A percentile compares a stretch with the other conserved stretches of the same genome.
Conservation (phyloP, 1,140 invertebrate genomes). For the Drosophila nigrodunni region DNA sequence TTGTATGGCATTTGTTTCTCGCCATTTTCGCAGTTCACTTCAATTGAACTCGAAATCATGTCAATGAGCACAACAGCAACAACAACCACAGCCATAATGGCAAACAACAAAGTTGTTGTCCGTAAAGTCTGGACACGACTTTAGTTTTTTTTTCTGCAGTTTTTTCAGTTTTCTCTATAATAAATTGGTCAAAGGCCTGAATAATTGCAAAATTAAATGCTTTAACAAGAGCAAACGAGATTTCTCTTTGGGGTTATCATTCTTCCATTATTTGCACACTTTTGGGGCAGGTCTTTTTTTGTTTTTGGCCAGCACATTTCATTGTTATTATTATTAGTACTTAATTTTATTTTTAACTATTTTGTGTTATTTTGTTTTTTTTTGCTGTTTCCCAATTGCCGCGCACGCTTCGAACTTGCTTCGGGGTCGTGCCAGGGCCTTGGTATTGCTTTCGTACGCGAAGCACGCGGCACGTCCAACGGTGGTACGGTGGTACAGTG, state of each 20-base stretch:
- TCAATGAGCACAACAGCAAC: conserved; percentile 44
- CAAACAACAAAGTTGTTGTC: conserved; percentile 44
- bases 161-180: conserved; percentile 49
- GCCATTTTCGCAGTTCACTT: conserved; percentile 56
- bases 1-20: conserved; percentile 43
- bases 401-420: conserved; percentile 46
- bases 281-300: conserved; percentile 42
- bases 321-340: conserved; percentile 29
- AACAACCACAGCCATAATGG: conserved; percentile 24
- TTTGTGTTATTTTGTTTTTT: neutral
- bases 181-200: conserved; percentile 75
- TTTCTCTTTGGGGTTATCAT: conserved; percentile 29
- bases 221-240: conserved; percentile 31
- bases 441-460: conserved; percentile 37
- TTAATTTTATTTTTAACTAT: conserved; percentile 1
- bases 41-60: conserved; percentile 58
- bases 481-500: neutral
- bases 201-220: conserved; percentile 70
- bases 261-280: conserved; percentile 1
- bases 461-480: conserved; percentile 24
- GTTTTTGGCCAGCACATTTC: conserved; percentile 24
- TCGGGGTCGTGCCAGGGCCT: conserved; percentile 44
- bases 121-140: conserved; percentile 44
- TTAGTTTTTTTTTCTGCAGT: conserved; percentile 9
- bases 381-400: conserved; percentile 27